Percentiles rank a stretch among this genome's conserved stretches.
Conservation (phyloP, 2,113 vertebrate species). For the Petrocephalus microphthalmus region DNA sequence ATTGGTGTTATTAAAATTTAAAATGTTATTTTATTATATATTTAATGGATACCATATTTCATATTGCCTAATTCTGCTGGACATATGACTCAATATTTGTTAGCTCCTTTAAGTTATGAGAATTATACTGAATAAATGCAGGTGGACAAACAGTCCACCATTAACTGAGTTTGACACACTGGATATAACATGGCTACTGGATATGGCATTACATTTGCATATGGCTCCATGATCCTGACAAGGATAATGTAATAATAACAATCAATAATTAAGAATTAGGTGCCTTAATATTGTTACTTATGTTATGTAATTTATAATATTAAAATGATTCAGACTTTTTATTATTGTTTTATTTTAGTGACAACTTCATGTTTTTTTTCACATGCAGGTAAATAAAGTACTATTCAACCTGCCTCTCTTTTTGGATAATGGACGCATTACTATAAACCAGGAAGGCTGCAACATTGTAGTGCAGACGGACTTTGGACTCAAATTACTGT, state of each 20-base stretch:
- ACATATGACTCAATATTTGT: background rate
- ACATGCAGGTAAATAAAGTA: constrained; percentile 50
- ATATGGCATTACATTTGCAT: background rate
- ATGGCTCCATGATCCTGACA: background rate
- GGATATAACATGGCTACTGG: too few relatives aligned
- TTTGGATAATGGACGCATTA: constrained; percentile 35
- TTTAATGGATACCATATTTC: background rate
- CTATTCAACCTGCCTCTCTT: constrained; percentile 46
- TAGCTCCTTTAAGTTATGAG: background rate
- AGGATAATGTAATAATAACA: background rate
- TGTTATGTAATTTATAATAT: too few relatives aligned
- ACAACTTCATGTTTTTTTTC: background rate
- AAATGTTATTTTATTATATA: background rate
- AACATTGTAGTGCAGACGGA: constrained; percentile 47
- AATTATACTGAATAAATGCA: too few relatives aligned
- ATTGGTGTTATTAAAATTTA: background rate
- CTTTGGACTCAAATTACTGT: constrained; percentile 57
- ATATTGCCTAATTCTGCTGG: background rate
- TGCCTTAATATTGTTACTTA: too few relatives aligned
- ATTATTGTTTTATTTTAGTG: background rate
- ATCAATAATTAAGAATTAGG: too few relatives aligned
- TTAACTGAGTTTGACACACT: too few relatives aligned
- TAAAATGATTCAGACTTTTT: too few relatives aligned
- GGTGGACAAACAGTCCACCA: too few relatives aligned
- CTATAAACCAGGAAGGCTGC: constrained; percentile 49